A percentile compares a stretch with the other conserved stretches of the same genome.
These are phyloP conservation scores for Neotoxoptera formosana DNA, from an alignment of 1,140 invertebrate species.

Conservation along the genomic window DNA sequence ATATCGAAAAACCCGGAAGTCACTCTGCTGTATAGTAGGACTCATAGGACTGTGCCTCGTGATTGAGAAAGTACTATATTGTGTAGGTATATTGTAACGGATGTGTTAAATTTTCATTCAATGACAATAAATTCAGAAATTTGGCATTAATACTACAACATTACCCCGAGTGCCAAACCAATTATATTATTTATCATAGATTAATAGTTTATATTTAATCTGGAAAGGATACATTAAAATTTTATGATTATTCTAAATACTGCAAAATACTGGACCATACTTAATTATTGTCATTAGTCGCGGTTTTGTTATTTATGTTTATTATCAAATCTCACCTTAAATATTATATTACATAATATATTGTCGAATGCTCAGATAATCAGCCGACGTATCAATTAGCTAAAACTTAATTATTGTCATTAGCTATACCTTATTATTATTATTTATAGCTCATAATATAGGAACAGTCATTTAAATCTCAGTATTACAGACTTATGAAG, in stretches of 20 bases:
- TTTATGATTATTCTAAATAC: neutral
- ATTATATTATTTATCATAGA: neutral
- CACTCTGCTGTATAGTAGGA: neutral
- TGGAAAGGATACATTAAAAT: neutral
- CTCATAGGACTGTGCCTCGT: neutral
- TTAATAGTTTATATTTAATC: neutral
- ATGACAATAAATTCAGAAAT: neutral
- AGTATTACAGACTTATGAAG: neutral
- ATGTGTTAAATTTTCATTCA: neutral
- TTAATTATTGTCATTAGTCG: neutral
- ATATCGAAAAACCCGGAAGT: neutral
- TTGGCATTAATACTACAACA: neutral
- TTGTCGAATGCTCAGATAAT: neutral
- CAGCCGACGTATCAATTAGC: neutral
- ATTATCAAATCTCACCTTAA: neutral
- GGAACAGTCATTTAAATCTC: neutral
- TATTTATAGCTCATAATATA: neutral
- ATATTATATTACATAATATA: neutral
- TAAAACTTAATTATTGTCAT: neutral
- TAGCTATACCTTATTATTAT: neutral
- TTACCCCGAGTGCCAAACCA: neutral
- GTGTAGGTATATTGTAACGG: too few relatives aligned
- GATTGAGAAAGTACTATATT: neutral
- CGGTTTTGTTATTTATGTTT: neutral
- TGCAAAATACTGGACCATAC: neutral